These are phyloP conservation scores for Drosophila dunni DNA, from an alignment of 1,140 invertebrate species.

Conservation along the genomic window DNA sequence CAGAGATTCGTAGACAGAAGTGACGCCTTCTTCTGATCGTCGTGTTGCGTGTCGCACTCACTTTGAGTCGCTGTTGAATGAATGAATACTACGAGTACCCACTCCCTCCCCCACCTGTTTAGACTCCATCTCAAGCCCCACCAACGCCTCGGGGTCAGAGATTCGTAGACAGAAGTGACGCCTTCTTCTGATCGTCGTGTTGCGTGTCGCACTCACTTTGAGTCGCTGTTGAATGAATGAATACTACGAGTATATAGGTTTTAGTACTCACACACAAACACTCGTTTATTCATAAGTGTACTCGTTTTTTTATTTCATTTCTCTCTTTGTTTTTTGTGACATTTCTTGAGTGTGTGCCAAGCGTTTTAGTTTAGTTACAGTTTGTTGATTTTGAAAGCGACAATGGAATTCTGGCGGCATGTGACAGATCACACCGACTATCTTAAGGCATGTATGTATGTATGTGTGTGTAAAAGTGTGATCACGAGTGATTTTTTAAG, in stretches of 20 bases:
- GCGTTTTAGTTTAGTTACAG: conserved; percentile 75
- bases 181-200: conserved; percentile 28
- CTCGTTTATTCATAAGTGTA: conserved; percentile 21
- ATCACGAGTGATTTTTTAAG: no score
- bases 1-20: conserved; percentile 8
- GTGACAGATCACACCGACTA: conserved; percentile 23
- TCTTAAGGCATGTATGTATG: neutral
- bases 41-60: conserved; percentile 36
- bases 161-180: conserved; percentile 4
- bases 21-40: conserved; percentile 23
- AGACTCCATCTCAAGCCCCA: neutral
- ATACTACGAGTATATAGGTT: conserved; percentile 26
- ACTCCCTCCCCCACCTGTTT: neutral
- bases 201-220: conserved; percentile 30
- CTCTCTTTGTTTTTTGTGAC: conserved; percentile 31
- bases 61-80: neutral
- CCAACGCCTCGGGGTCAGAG: conserved; percentile 29
- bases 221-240: neutral
- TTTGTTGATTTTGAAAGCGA: conserved; percentile 84
- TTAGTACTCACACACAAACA: conserved; percentile 10
- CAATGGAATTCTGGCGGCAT: conserved; percentile 62
- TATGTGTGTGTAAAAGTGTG: no score
- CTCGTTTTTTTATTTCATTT: neutral
- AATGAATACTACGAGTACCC: conserved; percentile 24
- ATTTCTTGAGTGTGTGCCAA: conserved; percentile 57